These are phyloP conservation scores for Pollimyrus isidori DNA, from an alignment of 2,113 vertebrate genomes.

Conservation along the genomic window DNA sequence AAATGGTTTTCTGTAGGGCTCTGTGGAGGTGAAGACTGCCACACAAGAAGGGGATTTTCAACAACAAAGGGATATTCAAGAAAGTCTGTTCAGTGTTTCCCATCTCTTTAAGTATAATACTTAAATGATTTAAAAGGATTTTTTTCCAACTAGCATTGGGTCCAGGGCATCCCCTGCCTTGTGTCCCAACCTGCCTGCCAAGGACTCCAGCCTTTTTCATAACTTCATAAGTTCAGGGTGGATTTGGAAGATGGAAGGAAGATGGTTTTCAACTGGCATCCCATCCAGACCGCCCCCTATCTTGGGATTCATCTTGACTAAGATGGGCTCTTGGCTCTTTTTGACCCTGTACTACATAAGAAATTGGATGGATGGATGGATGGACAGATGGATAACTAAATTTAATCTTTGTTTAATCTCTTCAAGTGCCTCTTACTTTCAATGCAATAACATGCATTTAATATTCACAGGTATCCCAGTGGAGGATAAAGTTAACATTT, in stretches of 20 bases:
- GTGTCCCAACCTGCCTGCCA: neutral
- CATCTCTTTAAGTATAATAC: neutral
- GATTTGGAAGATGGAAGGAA: neutral
- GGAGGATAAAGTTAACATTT: constrained; percentile 91
- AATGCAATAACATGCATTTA: constrained; percentile 19
- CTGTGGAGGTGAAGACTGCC: neutral
- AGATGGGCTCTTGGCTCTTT: neutral
- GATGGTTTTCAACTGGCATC: neutral
- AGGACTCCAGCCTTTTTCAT: neutral
- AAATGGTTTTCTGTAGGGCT: neutral
- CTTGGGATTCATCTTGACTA: neutral
- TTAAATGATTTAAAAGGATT: neutral
- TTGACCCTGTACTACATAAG: neutral
- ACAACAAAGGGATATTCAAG: neutral
- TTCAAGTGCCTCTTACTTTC: neutral
- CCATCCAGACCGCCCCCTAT: neutral
- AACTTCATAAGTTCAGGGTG: neutral
- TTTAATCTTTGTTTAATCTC: neutral
- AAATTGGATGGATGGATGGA: neutral
- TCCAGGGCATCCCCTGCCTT: neutral
- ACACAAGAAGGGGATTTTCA: neutral
- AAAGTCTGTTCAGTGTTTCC: neutral
- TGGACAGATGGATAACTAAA: neutral
- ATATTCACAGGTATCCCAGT: constrained; percentile 80
- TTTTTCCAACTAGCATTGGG: neutral